Evolutionary conservation across 1,140 invertebrate species (phyloP), one percentile per base, ranked within the genome.

Genomic region (Drosophila serrata): DNA sequence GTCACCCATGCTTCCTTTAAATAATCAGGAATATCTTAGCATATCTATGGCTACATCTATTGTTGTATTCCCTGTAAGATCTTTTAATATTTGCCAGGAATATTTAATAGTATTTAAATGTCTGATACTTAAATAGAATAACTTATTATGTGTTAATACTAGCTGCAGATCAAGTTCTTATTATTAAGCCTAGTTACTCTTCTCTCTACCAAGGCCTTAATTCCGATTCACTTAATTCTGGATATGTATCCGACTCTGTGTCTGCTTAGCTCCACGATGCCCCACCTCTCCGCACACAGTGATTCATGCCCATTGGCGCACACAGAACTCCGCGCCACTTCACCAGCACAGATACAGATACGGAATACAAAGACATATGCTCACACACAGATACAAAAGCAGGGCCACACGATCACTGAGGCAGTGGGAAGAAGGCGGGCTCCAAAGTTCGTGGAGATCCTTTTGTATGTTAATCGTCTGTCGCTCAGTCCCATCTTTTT

Each of bases 391-490:
- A 19, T 3, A 33, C 49, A 51, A 39, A 40, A n/a, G 37, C 65
- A 65, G 27, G 42, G 45, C 42, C 15, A 15, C 64, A 74, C 43
- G 45, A 73, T 61, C 49, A 65, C 43, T 69, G 43, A 56, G 11
- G 42, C 42, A 67, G 27, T 35, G 31, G 46, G 29, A 57, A 88
- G 82, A 80, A 88, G 84, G 84, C 84, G 84, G 68, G 85, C 81
- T 88, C 85, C 85, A 88, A 88, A 90, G 69, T 63, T 63, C 69
- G 65, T 57, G 43, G 58, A 90, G 78, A 88, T 88, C 85, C 85
- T 88, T 88, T 88, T 88, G 85, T 88, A 88, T 88, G 85, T 88
- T 88, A 88, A 88, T 88, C 85, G 85, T 75, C 56, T 63, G 46
- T 68, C 68, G 63, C 45, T 69, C 43, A 65, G 79, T 74, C 55